phyloP scores from a whole-genome alignment of 2,888 invertebrate genomes.

The Perizoma affinitatum region DNA sequence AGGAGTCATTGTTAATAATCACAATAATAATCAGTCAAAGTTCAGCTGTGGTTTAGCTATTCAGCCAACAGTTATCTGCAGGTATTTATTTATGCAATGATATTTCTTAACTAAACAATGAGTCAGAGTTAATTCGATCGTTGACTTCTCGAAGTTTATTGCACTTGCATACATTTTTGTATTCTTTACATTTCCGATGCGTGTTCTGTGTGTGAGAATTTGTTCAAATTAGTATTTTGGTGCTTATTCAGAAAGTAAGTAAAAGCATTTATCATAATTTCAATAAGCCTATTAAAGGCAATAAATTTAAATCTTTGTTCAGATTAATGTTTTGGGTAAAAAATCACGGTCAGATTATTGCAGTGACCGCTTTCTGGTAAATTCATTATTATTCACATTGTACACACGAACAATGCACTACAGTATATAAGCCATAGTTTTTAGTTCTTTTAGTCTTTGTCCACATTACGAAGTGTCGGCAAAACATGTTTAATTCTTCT shows the following conservation, averaged over 20 bases:
- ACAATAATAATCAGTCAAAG: conserved; percentile 12
- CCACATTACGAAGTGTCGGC: no score
- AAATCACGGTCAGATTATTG: no score
- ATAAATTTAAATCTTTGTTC: no score
- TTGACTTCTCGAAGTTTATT: conserved; percentile 71
- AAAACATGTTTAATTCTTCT: no score
- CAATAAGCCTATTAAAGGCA: no score
- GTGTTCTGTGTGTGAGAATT: conserved; percentile 9
- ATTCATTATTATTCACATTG: no score
- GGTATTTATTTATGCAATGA: conserved; percentile 52
- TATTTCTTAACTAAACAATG: conserved; percentile 62
- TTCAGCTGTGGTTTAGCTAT: conserved; percentile 44
- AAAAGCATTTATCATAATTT: conserved; percentile 1
- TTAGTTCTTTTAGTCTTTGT: no score
- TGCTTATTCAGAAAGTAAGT: not conserved
- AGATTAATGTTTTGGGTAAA: no score
- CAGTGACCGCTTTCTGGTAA: no score
- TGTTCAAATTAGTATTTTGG: conserved; percentile 1
- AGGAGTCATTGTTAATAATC: conserved; percentile 9
- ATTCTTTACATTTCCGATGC: conserved; percentile 14
- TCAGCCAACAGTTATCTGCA: conserved; percentile 49
- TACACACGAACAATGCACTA: no score
- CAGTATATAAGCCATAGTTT: no score
- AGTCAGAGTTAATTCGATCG: conserved; percentile 62
- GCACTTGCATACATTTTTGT: conserved; percentile 49